Conservation (phyloP, 2,888 invertebrate species). For the Xanthorhoe designata region DNA sequence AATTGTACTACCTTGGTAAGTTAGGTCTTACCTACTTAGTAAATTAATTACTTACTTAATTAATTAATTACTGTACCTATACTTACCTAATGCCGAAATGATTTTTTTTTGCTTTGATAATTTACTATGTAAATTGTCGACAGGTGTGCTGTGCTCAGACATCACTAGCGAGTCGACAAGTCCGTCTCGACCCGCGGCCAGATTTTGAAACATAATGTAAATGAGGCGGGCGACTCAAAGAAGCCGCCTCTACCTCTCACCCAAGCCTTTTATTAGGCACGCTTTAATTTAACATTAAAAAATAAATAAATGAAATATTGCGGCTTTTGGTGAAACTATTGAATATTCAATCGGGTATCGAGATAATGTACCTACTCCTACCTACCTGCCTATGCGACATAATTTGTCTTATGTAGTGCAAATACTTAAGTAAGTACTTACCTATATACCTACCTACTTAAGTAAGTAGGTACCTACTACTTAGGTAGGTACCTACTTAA, state of each 20-base stretch:
- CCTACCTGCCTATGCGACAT: neutral
- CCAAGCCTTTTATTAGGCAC: slow-evolving; percentile 69
- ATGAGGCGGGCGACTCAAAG: slow-evolving; percentile 73
- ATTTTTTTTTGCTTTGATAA: neutral
- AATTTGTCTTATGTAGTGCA: neutral
- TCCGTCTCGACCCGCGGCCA: slow-evolving; percentile 59
- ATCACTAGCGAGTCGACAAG: slow-evolving; percentile 64
- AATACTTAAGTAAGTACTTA: too few species aligned
- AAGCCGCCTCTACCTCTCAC: slow-evolving; percentile 62
- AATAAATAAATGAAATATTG: slow-evolving; percentile 56
- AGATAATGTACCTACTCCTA: neutral
- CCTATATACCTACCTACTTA: too few species aligned
- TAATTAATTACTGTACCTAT: too few species aligned
- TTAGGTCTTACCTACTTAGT: too few species aligned
- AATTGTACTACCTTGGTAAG: too few species aligned
- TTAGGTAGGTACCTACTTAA: too few species aligned
- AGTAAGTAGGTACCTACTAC: too few species aligned
- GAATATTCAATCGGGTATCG: slow-evolving; percentile 23
- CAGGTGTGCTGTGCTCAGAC: slow-evolving; percentile 55
- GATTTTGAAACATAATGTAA: slow-evolving; percentile 79
- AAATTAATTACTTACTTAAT: too few species aligned
- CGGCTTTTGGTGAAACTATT: slow-evolving; percentile 48
- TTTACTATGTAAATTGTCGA: slow-evolving; percentile 49
- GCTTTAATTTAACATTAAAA: slow-evolving; percentile 66
- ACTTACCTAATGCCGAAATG: neutral